Evolutionary conservation across 2,113 vertebrate genomes (phyloP).

Genomic region (Girardinichthys multiradiatus): DNA sequence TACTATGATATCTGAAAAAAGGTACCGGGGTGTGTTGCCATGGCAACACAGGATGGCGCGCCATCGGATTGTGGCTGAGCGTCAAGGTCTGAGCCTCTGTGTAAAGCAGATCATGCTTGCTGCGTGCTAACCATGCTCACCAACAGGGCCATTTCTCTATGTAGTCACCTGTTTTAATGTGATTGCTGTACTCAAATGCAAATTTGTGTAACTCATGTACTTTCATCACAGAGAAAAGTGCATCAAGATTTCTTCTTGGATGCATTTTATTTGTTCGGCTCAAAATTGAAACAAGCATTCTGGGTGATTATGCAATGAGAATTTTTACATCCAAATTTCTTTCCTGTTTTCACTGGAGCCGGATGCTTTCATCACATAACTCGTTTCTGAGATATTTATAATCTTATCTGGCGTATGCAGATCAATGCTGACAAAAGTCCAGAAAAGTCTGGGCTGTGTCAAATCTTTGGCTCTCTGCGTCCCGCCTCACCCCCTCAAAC

Average conservation of each 20-base stretch:
- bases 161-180: constrained; percentile 9
- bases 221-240: background rate
- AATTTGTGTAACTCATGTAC: constrained; percentile 10
- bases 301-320: constrained; percentile 53
- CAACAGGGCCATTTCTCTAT: constrained; percentile 34
- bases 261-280: constrained; percentile 16
- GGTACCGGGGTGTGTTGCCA: constrained; percentile 76
- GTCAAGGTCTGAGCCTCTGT: constrained; percentile 76
- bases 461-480: constrained; percentile 31
- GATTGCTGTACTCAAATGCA: background rate
- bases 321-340: constrained; percentile 42
- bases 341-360: constrained; percentile 9
- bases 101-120: constrained; percentile 66
- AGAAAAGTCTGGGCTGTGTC: constrained; percentile 22
- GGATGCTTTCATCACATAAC: constrained; percentile 12
- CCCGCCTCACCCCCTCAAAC: constrained; percentile 24
- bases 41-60: constrained; percentile 78
- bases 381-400: constrained; percentile 33
- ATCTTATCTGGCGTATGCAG: constrained; percentile 8
- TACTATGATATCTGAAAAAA: constrained; percentile 69
- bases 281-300: constrained; percentile 41
- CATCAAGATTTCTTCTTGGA: constrained; percentile 7
- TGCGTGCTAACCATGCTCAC: constrained; percentile 64
- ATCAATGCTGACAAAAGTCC: constrained; percentile 12
- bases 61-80: constrained; percentile 71